A percentile compares a stretch with the other conserved stretches of the same genome.
These are phyloP conservation scores for Crotophaga sulcirostris DNA, from an alignment of 2,113 vertebrate genomes.

Conservation along the genomic window DNA sequence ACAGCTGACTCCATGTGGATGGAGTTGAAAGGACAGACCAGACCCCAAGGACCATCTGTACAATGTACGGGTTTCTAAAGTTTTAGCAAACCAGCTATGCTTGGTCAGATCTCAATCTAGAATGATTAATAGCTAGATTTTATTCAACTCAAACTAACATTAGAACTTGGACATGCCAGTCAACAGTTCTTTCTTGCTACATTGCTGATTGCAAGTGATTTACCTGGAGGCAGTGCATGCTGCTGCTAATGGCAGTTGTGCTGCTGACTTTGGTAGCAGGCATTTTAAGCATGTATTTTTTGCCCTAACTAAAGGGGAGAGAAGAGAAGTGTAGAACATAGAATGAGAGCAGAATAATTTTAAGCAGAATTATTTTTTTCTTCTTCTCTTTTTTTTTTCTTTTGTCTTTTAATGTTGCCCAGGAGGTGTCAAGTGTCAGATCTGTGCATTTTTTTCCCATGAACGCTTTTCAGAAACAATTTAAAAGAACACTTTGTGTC, in stretches of 20 bases:
- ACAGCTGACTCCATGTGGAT: neutral
- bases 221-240: neutral
- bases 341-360: conserved; percentile 11
- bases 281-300: neutral
- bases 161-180: neutral
- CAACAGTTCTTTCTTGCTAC: neutral
- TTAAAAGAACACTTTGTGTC: conserved; percentile 32
- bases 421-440: conserved; percentile 23
- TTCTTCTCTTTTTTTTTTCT: neutral
- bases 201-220: neutral
- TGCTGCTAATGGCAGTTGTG: neutral
- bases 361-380: neutral
- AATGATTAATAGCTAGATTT: neutral
- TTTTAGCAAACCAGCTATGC: neutral
- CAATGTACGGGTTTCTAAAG: neutral
- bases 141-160: neutral
- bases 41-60: neutral
- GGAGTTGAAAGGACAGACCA: neutral
- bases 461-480: conserved; percentile 43
- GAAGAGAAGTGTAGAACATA: neutral
- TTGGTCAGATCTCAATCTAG: neutral
- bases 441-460: conserved; percentile 5
- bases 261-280: neutral
- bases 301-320: neutral
- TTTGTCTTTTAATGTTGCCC: neutral